Evolutionary conservation across 2,888 invertebrate species (phyloP).

Genomic region (Chymomyza amoena): DNA sequence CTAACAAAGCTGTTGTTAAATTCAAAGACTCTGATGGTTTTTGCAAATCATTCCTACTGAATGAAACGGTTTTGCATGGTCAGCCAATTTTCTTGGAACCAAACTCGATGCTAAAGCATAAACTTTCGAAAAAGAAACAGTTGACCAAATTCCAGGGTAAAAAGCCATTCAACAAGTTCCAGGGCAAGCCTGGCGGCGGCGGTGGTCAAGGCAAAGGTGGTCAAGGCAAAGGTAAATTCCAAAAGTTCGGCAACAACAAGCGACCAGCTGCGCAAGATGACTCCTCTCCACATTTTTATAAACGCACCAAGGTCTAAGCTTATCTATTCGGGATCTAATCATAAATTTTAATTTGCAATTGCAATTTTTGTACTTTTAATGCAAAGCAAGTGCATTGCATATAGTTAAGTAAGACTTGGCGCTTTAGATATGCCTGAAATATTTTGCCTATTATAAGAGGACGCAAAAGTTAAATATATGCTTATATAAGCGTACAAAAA

Average conservation of each 20-base stretch:
- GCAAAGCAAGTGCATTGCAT: constrained; percentile 4
- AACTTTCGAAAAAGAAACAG: constrained; percentile 14
- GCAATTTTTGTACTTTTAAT: constrained; percentile 12
- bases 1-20: constrained; percentile 50
- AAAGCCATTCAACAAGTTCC: not conserved
- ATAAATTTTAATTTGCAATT: constrained; percentile 8
- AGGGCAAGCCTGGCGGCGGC: not conserved
- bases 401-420: constrained; percentile 15
- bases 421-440: not conserved
- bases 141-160: not conserved
- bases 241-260: constrained; percentile 21
- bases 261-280: constrained; percentile 33
- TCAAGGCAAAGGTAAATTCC: constrained; percentile 17
- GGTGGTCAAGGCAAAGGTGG: not conserved
- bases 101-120: constrained; percentile 53
- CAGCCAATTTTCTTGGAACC: constrained; percentile 66
- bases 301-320: constrained; percentile 28
- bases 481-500: constrained; percentile 18
- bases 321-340: not conserved
- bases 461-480: constrained; percentile 4
- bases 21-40: constrained; percentile 60
- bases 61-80: constrained; percentile 47
- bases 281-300: constrained; percentile 14
- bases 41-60: constrained; percentile 67
- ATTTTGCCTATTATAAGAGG: constrained; percentile 1